Percentiles rank a stretch among this genome's conserved stretches.
Conservation (phyloP, 2,113 vertebrate genomes). For the Pollimyrus isidori region DNA sequence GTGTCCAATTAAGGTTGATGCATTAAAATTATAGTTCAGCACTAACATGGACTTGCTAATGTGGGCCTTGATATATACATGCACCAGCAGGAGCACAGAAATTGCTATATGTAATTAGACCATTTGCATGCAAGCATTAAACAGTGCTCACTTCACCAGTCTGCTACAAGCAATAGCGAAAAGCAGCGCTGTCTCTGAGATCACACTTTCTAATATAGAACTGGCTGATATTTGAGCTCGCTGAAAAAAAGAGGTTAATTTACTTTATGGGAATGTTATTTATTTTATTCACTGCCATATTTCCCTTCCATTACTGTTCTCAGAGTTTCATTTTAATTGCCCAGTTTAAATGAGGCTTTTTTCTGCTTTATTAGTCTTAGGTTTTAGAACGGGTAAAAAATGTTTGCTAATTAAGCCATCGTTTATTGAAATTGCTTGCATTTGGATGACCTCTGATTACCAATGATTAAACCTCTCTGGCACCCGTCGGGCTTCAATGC, state of each 20-base stretch:
- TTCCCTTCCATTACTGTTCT: background rate
- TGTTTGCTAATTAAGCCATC: background rate
- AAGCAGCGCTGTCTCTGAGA: background rate
- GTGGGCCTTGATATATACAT: background rate
- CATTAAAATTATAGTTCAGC: background rate
- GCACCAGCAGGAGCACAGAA: background rate
- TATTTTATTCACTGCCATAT: background rate
- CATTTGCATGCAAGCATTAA: constrained; percentile 1
- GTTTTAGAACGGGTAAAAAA: background rate
- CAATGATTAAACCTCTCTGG: background rate
- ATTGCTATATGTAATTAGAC: background rate
- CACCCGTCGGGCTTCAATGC: background rate
- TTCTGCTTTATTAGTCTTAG: background rate
- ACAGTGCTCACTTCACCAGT: background rate
- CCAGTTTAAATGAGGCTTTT: background rate
- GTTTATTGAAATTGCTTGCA: background rate
- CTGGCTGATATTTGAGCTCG: background rate
- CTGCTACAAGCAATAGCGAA: background rate
- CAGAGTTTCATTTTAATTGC: background rate
- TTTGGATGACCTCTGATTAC: background rate
- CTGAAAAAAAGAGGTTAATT: background rate
- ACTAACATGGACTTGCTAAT: background rate
- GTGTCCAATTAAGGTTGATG: background rate
- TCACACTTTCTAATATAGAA: background rate
- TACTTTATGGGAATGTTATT: background rate